These are phyloP conservation scores for Corythoichthys intestinalis DNA, from an alignment of 2,113 vertebrate genomes.

Conservation along the genomic window DNA sequence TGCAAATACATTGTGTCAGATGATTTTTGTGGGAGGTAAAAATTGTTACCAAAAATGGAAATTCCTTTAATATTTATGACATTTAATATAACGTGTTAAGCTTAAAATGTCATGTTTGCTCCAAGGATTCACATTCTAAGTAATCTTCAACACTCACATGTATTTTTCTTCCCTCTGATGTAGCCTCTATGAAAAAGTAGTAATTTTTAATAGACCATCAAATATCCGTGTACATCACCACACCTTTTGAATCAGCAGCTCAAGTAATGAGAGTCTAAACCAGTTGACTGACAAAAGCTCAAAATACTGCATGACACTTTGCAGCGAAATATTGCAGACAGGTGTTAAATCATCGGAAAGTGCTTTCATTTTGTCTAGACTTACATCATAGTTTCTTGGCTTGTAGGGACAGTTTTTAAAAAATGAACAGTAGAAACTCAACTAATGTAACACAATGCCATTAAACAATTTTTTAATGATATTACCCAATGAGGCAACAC, in stretches of 20 bases:
- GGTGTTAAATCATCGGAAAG: slow-evolving; percentile 45
- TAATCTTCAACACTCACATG: not conserved
- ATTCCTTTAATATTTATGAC: not conserved
- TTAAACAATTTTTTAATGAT: no score
- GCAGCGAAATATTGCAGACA: slow-evolving; percentile 61
- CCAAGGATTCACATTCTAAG: not conserved
- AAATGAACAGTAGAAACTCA: no score
- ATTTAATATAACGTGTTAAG: slow-evolving; percentile 1
- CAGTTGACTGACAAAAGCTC: slow-evolving; percentile 31
- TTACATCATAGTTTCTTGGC: slow-evolving; percentile 23
- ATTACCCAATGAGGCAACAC: no score
- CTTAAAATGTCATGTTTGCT: not conserved
- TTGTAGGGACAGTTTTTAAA: slow-evolving; percentile 7
- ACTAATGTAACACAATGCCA: no score
- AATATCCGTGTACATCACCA: slow-evolving; percentile 20
- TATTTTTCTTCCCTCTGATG: not conserved
- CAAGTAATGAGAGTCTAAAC: slow-evolving; percentile 38
- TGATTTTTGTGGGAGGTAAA: no score
- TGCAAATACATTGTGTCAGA: no score
- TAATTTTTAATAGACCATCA: slow-evolving; percentile 28
- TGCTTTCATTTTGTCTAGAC: slow-evolving; percentile 33
- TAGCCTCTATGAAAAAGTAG: slow-evolving; percentile 13
- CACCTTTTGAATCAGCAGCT: slow-evolving; percentile 42
- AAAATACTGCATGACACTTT: slow-evolving; percentile 64
- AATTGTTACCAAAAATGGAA: slow-evolving; percentile 5